phyloP scores from a whole-genome alignment of 2,888 invertebrate species.

The Xestia sexstrigata region DNA sequence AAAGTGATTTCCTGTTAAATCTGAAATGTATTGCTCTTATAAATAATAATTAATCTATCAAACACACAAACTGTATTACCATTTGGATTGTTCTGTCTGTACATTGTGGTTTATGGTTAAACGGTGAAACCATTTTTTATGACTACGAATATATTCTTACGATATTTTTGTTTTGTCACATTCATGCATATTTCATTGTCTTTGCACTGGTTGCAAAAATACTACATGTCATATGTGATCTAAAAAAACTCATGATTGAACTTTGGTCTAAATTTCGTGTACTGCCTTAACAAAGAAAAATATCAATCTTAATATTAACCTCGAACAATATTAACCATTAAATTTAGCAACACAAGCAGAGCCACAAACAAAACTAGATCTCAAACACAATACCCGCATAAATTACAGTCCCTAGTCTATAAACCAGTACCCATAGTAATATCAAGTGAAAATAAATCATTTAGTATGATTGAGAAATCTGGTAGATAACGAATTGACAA shows the following conservation, averaged over 20 bases:
- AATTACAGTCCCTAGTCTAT: conserved; percentile 35
- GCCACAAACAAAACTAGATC: conserved; percentile 23
- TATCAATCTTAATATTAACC: not conserved
- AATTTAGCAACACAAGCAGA: not conserved
- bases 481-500: conserved; percentile 63
- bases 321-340: not conserved
- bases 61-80: conserved; percentile 15
- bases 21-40: conserved; percentile 44
- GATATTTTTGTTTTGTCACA: not conserved
- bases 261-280: not conserved
- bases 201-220: not conserved
- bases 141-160: not conserved
- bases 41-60: conserved; percentile 54
- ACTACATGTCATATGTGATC: not conserved
- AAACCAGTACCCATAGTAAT: conserved; percentile 42
- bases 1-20: conserved; percentile 50
- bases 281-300: not conserved
- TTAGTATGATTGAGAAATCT: conserved; percentile 67
- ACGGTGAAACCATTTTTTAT: not conserved
- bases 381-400: conserved; percentile 30
- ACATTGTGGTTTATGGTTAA: not conserved
- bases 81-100: conserved; percentile 21
- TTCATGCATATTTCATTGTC: conserved; percentile 4
- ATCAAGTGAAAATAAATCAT: conserved; percentile 64
- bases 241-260: not conserved